phyloP scores from a whole-genome alignment of 2,113 vertebrate species.

The Lates calcarifer region DNA sequence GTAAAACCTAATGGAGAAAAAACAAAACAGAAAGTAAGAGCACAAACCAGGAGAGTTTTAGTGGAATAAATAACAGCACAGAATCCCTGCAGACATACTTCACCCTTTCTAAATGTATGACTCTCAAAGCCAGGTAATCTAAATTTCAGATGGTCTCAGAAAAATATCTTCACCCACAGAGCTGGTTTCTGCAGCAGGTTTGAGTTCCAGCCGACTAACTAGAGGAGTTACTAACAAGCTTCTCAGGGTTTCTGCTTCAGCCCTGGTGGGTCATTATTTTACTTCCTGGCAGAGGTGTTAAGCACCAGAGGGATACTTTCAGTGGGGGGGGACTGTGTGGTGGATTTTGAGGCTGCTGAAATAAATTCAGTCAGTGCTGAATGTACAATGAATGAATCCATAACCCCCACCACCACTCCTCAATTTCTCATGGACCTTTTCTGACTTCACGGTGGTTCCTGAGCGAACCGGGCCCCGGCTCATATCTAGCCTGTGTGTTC shows the following conservation, averaged over 20 bases:
- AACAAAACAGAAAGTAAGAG: background rate
- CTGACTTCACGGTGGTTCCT: background rate
- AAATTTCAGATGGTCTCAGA: constrained; percentile 4
- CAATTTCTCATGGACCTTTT: background rate
- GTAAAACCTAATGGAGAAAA: no score
- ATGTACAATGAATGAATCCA: constrained; percentile 28
- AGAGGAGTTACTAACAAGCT: constrained; percentile 39
- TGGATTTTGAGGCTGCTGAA: background rate
- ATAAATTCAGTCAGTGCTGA: constrained; percentile 13
- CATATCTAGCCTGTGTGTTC: background rate
- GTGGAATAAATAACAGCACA: background rate
- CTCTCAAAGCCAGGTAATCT: background rate
- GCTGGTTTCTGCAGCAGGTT: background rate
- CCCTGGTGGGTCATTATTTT: constrained; percentile 43
- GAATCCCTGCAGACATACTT: background rate
- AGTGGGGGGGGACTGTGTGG: background rate
- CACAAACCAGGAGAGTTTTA: background rate
- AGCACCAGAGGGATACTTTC: constrained; percentile 10
- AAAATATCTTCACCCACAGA: background rate
- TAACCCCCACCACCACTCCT: background rate
- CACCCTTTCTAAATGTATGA: no score
- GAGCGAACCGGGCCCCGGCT: background rate
- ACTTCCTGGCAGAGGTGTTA: constrained; percentile 14
- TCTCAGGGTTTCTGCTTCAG: background rate
- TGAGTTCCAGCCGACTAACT: background rate